These are phyloP conservation scores for Hipposideros larvatus DNA, from an alignment of 2,797 vertebrate genomes.

Conservation along the genomic window DNA sequence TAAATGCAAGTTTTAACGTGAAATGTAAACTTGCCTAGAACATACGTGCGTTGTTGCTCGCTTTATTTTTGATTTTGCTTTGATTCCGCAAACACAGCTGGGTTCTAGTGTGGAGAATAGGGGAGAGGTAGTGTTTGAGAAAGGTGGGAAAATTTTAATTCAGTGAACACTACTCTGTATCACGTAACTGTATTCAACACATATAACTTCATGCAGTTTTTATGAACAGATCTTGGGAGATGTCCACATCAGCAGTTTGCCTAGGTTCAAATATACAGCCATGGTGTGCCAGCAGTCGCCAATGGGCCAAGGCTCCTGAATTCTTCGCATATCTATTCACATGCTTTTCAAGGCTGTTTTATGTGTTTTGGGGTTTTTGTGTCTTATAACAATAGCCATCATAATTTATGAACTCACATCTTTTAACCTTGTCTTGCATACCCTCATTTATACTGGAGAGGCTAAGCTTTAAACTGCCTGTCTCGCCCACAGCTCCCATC, in stretches of 20 bases:
- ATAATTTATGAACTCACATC: slow-evolving; percentile 1
- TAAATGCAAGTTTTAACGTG: slow-evolving; percentile 11
- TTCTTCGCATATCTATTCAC: not conserved
- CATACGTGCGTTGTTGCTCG: not conserved
- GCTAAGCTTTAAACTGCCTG: not conserved
- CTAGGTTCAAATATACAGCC: not conserved
- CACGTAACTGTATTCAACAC: not conserved
- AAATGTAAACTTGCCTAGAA: not conserved
- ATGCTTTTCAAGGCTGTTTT: not conserved
- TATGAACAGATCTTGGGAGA: not conserved
- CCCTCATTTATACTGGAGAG: not conserved
- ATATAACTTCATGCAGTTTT: not conserved
- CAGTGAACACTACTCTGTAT: not conserved
- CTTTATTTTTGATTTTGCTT: slow-evolving; percentile 45
- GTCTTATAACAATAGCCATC: not conserved
- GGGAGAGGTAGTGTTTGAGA: not conserved
- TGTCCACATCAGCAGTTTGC: not conserved
- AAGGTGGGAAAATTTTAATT: not conserved
- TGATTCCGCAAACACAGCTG: not conserved
- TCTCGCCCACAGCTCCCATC: not conserved
- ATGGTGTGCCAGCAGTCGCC: not conserved
- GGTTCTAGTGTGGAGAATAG: not conserved
- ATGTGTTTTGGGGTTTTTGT: not conserved
- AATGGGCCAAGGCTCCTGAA: not conserved
- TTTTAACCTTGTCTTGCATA: not conserved